Base-by-base conservation (phyloP, 2,113 vertebrate genomes). In the Myrmecophaga tridactyla region DNA sequence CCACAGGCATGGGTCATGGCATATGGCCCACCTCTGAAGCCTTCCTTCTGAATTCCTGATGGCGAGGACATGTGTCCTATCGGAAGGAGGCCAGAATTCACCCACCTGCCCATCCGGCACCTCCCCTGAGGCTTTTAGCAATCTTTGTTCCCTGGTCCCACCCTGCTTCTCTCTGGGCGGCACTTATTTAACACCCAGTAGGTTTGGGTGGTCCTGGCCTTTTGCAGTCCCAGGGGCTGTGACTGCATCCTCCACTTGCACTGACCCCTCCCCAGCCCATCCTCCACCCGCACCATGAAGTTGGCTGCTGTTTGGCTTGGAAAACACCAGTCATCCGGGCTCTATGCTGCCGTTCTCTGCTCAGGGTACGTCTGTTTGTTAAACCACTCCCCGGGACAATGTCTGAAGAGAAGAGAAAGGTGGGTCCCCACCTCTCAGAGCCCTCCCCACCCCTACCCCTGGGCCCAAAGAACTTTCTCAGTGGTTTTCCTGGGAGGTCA, bases 101-200 rank as follows among this genome's bases (percentile, higher is more conserved):
- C 9, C 18, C 8, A 18, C 0, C n/a, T n/a, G n/a, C n/a, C n/a
- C n/a, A n/a, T n/a, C n/a, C n/a, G n/a, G n/a, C 0, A 3, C 3
- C 2, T 5, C 39, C 29, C 23, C 6, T 60, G 21, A 46, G 89
- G 25, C 14, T 48, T 23, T 11, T 4, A 7, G 23, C 23, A 41
- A 29, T 14, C 39, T 73, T 53, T 53, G 27, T 10, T 43, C 72
- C 41, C 7, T 5, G 4, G 23, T 29, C 3, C 17, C 4, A 10
- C 29, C 7, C 36, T 36, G 7, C 31, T 6, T 6, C 18, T 25
- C 4, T 12, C 21, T 1, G 36, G 13, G 6, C 56, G 6, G 69
- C 13, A 1, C n/a, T 1, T 2, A 9, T 25, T 18, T 4, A 17
- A 4, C 29, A 2, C 8, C 0, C 6, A 0, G 0, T n/a, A 20